Evolutionary conservation across 2,113 vertebrate species (phyloP).

Genomic region (Cephalopholis sonnerati): DNA sequence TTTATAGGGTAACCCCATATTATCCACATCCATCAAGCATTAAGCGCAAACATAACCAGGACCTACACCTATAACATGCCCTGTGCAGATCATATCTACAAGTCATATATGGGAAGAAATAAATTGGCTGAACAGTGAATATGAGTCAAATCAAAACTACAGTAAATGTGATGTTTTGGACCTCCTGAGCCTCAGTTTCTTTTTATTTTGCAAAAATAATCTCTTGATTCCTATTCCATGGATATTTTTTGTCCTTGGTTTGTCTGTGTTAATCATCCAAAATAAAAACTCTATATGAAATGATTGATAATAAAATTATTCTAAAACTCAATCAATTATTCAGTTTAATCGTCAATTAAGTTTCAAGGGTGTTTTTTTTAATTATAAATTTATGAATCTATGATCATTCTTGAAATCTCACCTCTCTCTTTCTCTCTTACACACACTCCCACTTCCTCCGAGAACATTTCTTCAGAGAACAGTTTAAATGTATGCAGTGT

Average conservation of each 20-base stretch:
- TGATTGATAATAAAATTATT: too few species aligned
- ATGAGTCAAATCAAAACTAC: neutral
- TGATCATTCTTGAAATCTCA: neutral
- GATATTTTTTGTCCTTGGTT: neutral
- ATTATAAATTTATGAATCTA: constrained; percentile 18
- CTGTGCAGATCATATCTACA: neutral
- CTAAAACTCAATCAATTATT: too few species aligned
- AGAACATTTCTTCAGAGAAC: constrained; percentile 54
- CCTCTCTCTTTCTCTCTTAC: neutral
- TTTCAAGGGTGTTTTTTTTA: neutral
- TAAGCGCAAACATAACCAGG: neutral
- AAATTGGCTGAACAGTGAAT: neutral
- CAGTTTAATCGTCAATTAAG: neutral
- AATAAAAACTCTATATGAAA: neutral
- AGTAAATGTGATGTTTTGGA: neutral
- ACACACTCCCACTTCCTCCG: constrained; percentile 14
- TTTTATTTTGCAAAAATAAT: neutral
- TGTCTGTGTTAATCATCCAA: neutral
- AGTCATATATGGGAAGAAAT: neutral
- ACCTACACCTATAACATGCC: neutral
- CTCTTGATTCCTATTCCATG: neutral
- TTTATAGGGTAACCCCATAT: neutral
- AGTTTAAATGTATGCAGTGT: constrained; percentile 54
- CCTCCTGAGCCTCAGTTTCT: neutral
- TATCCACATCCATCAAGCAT: neutral